Evolutionary conservation across 2,113 vertebrate genomes (phyloP), one percentile per base, ranked within the genome.

Genomic region (Seriola dumerili): DNA sequence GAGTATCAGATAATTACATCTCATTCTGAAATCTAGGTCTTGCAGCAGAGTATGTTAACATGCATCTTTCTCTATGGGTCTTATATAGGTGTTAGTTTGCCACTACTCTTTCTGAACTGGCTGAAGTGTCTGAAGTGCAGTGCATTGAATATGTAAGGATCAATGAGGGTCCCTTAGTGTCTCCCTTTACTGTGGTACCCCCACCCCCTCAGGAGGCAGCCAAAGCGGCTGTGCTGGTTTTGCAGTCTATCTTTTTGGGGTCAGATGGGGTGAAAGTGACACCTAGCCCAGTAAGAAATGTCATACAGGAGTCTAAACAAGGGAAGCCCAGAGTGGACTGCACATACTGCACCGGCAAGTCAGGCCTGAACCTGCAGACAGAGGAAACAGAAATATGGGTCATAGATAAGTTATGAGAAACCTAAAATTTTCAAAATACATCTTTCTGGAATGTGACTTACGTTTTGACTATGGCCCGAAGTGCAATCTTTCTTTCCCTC

Each of bases 401-500:
- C 44, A 84, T 3, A n/a, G 0, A 1, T 7, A 11, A 21, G n/a
- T 36, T 10, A 29, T 5, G 1, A 58, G 16, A 1, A 29, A 32
- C 1, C 8, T 1, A 12, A 70, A 4, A 61, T 63, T 42, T 54
- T 4, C 0, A 23, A 36, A 29, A 64, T 3, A n/a, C 8, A 38
- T 12, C 13, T 44, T 17, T 25, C 9, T 34, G 57, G 29, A 44
- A 34, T 2, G 3, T 1, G n/a, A 96, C 97, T 95, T 95, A 98
- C 97, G 97, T 96, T 97, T 98, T 98, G 80, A 97, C 92, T 89
- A 98, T 97, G 71, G 97, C 97, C 93, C 95, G 95, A 90, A 98
- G 95, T 19, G 97, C 97, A 0, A 93, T 64, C 83, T 93, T 97
- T 94, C 97, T 94, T 92, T 98, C 97, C 72, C 97, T 95, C 62